Evolutionary conservation across 53 echinoderm and acorn worm genomes (phyloP).

Genomic region (Zoroaster sp.): DNA sequence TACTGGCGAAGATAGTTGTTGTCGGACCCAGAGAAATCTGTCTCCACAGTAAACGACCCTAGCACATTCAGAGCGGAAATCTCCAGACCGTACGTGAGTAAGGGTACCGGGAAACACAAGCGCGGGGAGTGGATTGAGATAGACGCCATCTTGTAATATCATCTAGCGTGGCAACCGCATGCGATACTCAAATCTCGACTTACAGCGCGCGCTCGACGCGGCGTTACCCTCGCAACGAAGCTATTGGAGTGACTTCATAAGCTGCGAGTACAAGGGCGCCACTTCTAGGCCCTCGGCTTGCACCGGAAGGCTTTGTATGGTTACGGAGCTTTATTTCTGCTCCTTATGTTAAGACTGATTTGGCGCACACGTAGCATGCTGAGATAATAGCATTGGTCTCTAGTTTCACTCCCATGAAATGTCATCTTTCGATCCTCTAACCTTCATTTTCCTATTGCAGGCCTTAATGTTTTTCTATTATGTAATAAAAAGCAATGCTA

Average conservation of each 20-base stretch:
- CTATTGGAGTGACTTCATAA: neutral
- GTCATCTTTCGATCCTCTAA: constrained; percentile 36
- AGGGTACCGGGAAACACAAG: constrained; percentile 15
- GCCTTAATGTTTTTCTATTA: constrained; percentile 51
- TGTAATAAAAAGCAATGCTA: constrained; percentile 52
- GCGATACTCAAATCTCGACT: constrained; percentile 44
- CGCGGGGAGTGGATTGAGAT: constrained; percentile 8
- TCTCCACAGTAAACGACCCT: constrained; percentile 15
- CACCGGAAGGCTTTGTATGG: constrained; percentile 15
- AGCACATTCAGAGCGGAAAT: constrained; percentile 40
- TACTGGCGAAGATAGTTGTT: constrained; percentile 16
- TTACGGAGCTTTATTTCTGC: neutral
- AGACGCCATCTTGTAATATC: constrained; percentile 49
- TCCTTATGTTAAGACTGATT: neutral
- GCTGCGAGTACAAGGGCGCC: constrained; percentile 13
- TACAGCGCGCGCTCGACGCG: constrained; percentile 2
- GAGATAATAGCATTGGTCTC: constrained; percentile 32
- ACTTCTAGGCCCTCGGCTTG: neutral
- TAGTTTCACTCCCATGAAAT: constrained; percentile 32
- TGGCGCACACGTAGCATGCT: neutral
- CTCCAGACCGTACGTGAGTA: constrained; percentile 12
- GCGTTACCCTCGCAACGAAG: neutral
- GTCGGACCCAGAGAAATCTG: neutral
- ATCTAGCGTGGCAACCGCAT: neutral
- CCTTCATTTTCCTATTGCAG: constrained; percentile 35